Percentiles rank a stretch among this genome's conserved stretches.
These are phyloP conservation scores for Cygnus olor DNA, from an alignment of 2,797 vertebrate genomes.

Conservation along the genomic window DNA sequence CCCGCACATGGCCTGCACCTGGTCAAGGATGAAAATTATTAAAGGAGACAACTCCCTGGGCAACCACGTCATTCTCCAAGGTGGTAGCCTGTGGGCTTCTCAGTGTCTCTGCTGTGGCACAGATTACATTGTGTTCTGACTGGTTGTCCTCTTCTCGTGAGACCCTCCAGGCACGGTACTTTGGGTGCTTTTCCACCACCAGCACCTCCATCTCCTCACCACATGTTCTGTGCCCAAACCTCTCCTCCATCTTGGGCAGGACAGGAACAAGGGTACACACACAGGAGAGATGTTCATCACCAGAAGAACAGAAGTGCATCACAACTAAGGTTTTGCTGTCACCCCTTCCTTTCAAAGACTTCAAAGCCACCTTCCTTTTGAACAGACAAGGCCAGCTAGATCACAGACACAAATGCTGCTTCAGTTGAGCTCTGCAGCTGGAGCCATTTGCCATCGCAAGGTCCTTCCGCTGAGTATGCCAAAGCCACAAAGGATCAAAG, in stretches of 20 bases:
- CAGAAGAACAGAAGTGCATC: slow-evolving; percentile 1
- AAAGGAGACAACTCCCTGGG: slow-evolving; percentile 10
- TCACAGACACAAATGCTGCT: not conserved
- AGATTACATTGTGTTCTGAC: not conserved
- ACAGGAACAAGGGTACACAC: not conserved
- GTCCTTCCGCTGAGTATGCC: not conserved
- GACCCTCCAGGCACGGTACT: not conserved
- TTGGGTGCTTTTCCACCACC: not conserved
- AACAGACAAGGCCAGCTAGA: not conserved
- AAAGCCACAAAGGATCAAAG: not conserved
- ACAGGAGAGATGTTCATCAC: not conserved
- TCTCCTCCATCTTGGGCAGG: not conserved
- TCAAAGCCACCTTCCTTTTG: not conserved
- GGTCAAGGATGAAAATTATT: not conserved
- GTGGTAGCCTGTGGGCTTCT: not conserved
- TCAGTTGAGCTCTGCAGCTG: not conserved
- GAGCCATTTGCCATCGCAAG: not conserved
- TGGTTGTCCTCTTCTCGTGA: not conserved
- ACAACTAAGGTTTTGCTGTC: not conserved
- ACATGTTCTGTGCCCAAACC: not conserved
- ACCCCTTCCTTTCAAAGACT: not conserved
- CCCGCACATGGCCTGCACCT: not conserved
- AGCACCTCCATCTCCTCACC: not conserved
- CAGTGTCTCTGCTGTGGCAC: not conserved
- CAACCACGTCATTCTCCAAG: not conserved